Evolutionary conservation across 30 jellyfish, hydroid and myxozoan genomes (phyloP).

Genomic region (Rhopilema esculentum): DNA sequence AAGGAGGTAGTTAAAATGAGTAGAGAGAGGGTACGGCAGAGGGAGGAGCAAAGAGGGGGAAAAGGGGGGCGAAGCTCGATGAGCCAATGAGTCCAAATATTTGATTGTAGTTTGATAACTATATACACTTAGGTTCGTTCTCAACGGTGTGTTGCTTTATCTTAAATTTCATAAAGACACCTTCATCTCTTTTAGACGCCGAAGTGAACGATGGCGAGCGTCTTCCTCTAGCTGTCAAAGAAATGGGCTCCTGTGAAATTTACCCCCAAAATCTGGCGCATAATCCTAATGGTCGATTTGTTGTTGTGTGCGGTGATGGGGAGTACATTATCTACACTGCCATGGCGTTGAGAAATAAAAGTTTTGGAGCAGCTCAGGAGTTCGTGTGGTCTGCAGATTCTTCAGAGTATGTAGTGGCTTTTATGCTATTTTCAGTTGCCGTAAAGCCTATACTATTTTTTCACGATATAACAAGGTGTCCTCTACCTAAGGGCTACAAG

Average conservation of each 20-base stretch:
- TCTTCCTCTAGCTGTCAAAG: slow-evolving; percentile 93
- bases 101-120: no score
- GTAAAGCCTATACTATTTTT: neutral
- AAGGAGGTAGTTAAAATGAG: no score
- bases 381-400: slow-evolving; percentile 99
- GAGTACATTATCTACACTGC: slow-evolving; percentile 99
- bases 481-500: no score
- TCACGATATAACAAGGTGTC: no score
- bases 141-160: no score
- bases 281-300: slow-evolving; percentile 98
- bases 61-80: no score
- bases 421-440: neutral
- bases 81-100: no score
- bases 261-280: slow-evolving; percentile 96
- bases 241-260: slow-evolving; percentile 99
- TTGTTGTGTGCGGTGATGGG: slow-evolving; percentile 99
- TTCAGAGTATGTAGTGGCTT: slow-evolving; percentile 76
- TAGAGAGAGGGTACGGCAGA: no score
- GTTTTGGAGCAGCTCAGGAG: slow-evolving; percentile 97
- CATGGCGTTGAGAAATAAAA: slow-evolving; percentile 96
- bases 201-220: slow-evolving; percentile 95
- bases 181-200: slow-evolving; percentile 50
- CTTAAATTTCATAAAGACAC: no score
- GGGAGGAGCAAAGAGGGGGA: no score
- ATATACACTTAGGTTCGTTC: no score